Percentiles rank a stretch among this genome's conserved stretches.
Conservation (phyloP, 2,113 vertebrate species). For the Ovis aries region DNA sequence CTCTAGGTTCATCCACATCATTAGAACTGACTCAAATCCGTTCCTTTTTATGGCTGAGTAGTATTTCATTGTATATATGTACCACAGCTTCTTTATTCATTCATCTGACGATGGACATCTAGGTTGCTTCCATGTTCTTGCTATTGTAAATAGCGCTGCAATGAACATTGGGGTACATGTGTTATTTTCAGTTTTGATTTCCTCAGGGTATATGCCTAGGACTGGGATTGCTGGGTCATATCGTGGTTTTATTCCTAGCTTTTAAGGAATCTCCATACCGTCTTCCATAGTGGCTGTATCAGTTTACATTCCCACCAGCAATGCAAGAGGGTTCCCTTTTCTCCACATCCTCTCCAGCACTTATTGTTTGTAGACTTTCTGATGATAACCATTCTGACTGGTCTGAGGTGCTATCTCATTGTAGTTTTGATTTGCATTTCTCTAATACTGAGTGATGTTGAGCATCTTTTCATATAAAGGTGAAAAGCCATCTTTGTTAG, state of each 20-base stretch:
- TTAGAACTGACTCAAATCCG: not conserved
- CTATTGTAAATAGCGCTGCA: not conserved
- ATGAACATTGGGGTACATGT: not conserved
- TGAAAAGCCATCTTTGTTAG: not conserved
- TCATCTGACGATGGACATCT: not conserved
- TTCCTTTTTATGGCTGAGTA: not conserved
- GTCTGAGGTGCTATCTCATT: not conserved
- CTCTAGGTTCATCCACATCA: not conserved
- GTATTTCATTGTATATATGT: not conserved
- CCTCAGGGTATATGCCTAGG: not conserved
- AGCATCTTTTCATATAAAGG: not conserved
- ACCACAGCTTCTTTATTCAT: not conserved
- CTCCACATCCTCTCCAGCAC: not conserved
- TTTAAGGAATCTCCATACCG: not conserved
- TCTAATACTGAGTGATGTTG: not conserved
- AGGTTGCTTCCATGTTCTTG: not conserved
- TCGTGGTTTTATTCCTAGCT: not conserved
- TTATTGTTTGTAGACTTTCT: not conserved
- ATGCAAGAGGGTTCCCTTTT: not conserved
- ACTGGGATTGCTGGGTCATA: not conserved
- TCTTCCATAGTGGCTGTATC: not conserved
- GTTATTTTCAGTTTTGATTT: not conserved
- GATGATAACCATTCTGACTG: not conserved
- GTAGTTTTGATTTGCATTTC: not conserved
- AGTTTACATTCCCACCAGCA: not conserved